Evolutionary conservation across 1,140 invertebrate genomes (phyloP).

Genomic region (Psix sp.): DNA sequence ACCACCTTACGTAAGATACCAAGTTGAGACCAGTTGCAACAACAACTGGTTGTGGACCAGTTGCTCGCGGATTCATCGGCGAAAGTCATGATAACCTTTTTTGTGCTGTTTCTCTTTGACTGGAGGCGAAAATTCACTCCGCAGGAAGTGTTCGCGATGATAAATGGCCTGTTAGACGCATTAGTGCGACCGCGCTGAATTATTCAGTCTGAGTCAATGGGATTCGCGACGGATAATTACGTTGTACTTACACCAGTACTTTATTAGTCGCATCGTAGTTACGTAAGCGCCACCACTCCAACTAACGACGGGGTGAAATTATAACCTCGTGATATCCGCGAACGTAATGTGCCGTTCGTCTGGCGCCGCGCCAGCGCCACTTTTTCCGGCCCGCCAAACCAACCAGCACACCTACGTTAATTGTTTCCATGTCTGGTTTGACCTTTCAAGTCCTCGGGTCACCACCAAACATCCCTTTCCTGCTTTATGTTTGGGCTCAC

Average conservation of each 20-base stretch:
- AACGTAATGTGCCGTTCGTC: constrained; percentile 1
- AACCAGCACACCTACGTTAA: too few relatives aligned
- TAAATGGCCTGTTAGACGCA: constrained; percentile 17
- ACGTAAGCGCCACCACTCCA: constrained; percentile 11
- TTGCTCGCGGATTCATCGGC: too few relatives aligned
- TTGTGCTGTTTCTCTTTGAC: constrained; percentile 14
- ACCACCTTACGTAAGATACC: constrained; percentile 3
- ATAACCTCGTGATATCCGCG: constrained; percentile 15
- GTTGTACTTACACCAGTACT: constrained; percentile 15
- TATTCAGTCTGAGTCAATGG: constrained; percentile 22
- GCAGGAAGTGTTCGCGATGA: constrained; percentile 16
- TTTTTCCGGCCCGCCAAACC: constrained; percentile 13
- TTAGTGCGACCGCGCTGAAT: constrained; percentile 12
- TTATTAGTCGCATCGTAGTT: constrained; percentile 5
- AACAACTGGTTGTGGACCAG: too few relatives aligned
- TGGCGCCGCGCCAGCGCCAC: constrained; percentile 11
- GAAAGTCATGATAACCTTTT: constrained; percentile 23
- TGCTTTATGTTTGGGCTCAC: too few relatives aligned
- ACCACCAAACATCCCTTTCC: too few relatives aligned
- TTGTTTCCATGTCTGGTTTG: too few relatives aligned
- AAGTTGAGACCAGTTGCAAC: constrained; percentile 25
- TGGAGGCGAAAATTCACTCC: neutral
- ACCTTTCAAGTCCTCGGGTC: too few relatives aligned
- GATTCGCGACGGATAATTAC: constrained; percentile 14
- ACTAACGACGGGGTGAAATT: constrained; percentile 15